Conservation (phyloP, 2,888 invertebrate species). For the Euplagia quadripunctaria region DNA sequence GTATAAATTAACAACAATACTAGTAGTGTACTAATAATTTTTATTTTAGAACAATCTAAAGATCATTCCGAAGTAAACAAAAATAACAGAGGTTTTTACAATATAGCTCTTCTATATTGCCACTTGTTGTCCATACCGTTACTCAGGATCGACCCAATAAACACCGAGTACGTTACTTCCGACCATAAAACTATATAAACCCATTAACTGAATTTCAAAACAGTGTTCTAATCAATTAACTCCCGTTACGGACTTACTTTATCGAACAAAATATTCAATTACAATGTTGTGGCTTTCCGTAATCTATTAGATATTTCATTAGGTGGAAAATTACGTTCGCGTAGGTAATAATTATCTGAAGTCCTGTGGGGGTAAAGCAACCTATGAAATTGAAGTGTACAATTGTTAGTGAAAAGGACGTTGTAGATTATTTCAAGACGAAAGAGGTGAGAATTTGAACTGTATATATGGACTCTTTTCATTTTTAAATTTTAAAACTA, state of each 20-base stretch:
- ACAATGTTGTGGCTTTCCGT: constrained; percentile 39
- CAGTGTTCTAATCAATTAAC: constrained; percentile 35
- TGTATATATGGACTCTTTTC: no score
- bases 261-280: constrained; percentile 47
- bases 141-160: neutral
- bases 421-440: no score
- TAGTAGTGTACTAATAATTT: no score
- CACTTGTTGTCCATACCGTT: neutral
- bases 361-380: constrained; percentile 28
- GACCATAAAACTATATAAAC: constrained; percentile 19
- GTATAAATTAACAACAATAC: no score
- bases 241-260: constrained; percentile 37
- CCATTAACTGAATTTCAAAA: constrained; percentile 15
- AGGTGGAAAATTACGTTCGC: constrained; percentile 57
- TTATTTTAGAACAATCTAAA: no score
- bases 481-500: no score
- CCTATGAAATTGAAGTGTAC: neutral
- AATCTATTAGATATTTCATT: constrained; percentile 59
- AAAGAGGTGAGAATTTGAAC: no score
- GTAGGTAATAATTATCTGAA: constrained; percentile 45
- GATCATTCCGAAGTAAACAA: no score
- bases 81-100: no score
- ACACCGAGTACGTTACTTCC: neutral
- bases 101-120: no score
- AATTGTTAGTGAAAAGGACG: neutral